Evolutionary conservation across 2,888 invertebrate genomes (phyloP), one percentile per base, ranked within the genome.

Genomic region (Aleiodes testaceus): DNA sequence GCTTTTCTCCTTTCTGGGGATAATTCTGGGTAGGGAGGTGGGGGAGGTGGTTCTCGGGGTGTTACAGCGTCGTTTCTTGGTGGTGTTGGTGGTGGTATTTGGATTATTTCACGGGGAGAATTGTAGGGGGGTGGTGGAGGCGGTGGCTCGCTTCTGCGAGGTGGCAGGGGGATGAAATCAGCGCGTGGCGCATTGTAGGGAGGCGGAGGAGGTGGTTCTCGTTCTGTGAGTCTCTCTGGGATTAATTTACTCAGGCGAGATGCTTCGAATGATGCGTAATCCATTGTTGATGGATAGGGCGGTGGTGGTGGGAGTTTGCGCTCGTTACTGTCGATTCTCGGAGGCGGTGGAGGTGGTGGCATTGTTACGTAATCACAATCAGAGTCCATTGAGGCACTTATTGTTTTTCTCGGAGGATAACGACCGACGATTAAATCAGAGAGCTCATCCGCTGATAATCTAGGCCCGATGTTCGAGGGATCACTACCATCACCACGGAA

Each of bases 401-500:
- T 94, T 0, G 95, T 94, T 82, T 94, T 94, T 20, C 92, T 88
- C 0, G 91, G 91, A 1, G 93, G 95, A 88, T 95, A 95, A 70
- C 94, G 89, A 0, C 95, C 95, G 0, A 95, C 95, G 69, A 95
- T 95, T 72, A 95, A 87, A 81, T 95, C 95, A 20, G 94, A 94
- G 30, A 95, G 88, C 85, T 95, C 95, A 83, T 94, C 94, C 5
- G 95, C 95, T 42, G 95, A 94, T 7, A 95, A 89, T 70, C 94
- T 88, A 20, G 93, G 92, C 75, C 93, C 94, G 79, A 92, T 92
- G 82, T 94, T 94, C 1, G 95, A 93, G 2, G 95, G 95, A 87
- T 95, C 95, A 82, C 95, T 95, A n/a, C 95, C 95, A 81, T 95
- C 95, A 2, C 95, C 95, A 61, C 95, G 92, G 85, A 95, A 95